phyloP scores from a whole-genome alignment of 2,888 invertebrate species.

The Hermaeophaga mercurialis region DNA sequence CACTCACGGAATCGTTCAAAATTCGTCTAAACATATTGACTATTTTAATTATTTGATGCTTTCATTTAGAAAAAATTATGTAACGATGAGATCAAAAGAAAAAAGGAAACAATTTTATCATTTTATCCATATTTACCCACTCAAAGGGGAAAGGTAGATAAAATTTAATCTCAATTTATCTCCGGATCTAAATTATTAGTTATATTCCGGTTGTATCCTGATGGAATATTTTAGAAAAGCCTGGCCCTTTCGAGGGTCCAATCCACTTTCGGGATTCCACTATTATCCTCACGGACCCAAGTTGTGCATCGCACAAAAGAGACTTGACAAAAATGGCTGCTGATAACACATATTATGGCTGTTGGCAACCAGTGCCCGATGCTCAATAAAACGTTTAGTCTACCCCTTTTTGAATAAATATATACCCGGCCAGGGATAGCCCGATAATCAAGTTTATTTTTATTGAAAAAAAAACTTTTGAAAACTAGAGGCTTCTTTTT shows the following conservation, averaged over 20 bases:
- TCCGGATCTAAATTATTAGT: conserved; percentile 46
- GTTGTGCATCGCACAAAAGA: conserved; percentile 43
- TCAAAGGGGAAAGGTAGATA: conserved; percentile 27
- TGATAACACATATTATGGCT: conserved; percentile 48
- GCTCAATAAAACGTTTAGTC: conserved; percentile 23
- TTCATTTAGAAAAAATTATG: too few relatives aligned
- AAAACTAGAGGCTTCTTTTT: too few relatives aligned
- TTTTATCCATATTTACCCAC: too few relatives aligned
- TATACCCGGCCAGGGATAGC: background rate
- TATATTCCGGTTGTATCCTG: conserved; percentile 41
- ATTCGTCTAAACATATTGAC: too few relatives aligned
- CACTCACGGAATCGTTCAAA: too few relatives aligned
- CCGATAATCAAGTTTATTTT: background rate
- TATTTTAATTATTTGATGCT: too few relatives aligned
- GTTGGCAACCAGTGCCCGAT: conserved; percentile 10
- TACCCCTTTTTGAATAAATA: conserved; percentile 17
- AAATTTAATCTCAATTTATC: conserved; percentile 43
- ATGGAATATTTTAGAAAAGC: conserved; percentile 43
- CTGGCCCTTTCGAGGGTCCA: conserved; percentile 41
- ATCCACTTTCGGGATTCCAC: conserved; percentile 47
- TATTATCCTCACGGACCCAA: conserved; percentile 47
- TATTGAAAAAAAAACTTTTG: background rate
- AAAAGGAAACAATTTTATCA: background rate
- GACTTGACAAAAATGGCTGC: conserved; percentile 49
- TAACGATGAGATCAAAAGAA: too few relatives aligned